Evolutionary conservation across 2,888 invertebrate species (phyloP).

Genomic region (Sceliomorpha sp.): DNA sequence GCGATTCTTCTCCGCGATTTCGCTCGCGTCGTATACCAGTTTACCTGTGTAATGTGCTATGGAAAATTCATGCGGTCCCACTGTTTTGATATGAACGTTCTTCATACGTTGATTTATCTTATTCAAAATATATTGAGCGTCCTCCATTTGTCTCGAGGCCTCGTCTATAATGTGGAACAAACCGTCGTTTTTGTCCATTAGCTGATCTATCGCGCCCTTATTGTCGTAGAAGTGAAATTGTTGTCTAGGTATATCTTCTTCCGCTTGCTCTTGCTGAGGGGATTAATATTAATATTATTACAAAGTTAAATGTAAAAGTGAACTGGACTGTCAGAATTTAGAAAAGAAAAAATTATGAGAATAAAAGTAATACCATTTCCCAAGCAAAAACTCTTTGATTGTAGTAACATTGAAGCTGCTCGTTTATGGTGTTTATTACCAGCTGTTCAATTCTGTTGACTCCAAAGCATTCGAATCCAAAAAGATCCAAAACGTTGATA

Average conservation of each 20-base stretch:
- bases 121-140: conserved; percentile 87
- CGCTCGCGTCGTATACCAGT: conserved; percentile 90
- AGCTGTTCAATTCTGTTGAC: conserved; percentile 93
- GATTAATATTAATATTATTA: too few relatives aligned
- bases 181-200: conserved; percentile 91
- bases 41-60: conserved; percentile 95
- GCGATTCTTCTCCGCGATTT: conserved; percentile 93
- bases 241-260: conserved; percentile 88
- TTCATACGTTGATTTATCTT: conserved; percentile 82
- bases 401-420: conserved; percentile 96
- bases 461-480: conserved; percentile 95
- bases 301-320: conserved; percentile 5
- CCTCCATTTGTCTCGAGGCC: conserved; percentile 88
- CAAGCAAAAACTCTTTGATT: conserved; percentile 94
- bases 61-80: conserved; percentile 87
- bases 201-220: conserved; percentile 91
- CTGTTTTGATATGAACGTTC: conserved; percentile 82
- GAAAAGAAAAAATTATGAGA: too few relatives aligned
- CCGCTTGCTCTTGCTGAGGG: conserved; percentile 85
- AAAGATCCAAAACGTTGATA: conserved; percentile 92
- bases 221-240: conserved; percentile 92
- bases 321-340: too few relatives aligned
- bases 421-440: conserved; percentile 93
- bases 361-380: conserved; percentile 94
- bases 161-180: conserved; percentile 93